phyloP scores from a whole-genome alignment of 2,888 invertebrate species.

The Pegoplata infirma region DNA sequence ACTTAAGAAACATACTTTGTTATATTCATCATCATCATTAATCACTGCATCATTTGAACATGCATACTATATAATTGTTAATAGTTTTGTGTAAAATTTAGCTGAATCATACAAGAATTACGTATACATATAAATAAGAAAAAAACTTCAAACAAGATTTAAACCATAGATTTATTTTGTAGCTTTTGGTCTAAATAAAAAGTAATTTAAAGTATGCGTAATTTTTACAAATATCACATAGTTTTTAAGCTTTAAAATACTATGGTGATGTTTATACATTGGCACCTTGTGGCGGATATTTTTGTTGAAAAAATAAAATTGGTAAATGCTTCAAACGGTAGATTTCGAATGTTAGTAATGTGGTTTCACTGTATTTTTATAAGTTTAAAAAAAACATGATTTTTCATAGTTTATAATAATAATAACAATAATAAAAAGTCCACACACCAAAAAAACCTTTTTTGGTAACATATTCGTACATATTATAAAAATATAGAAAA shows the following conservation, averaged over 20 bases:
- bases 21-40: not conserved
- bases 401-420: slow-evolving; percentile 12
- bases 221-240: slow-evolving; percentile 3
- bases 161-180: not conserved
- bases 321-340: too few species aligned
- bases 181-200: slow-evolving; percentile 2
- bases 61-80: not conserved
- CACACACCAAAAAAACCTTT: slow-evolving; percentile 20
- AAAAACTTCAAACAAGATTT: not conserved
- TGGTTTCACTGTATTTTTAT: not conserved
- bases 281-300: too few species aligned
- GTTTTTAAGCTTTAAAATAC: not conserved
- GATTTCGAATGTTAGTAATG: too few species aligned
- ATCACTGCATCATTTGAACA: not conserved
- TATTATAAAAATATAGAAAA: slow-evolving; percentile 20
- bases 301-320: too few species aligned
- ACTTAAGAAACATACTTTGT: slow-evolving; percentile 11
- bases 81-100: too few species aligned
- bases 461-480: slow-evolving; percentile 22
- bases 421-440: too few species aligned
- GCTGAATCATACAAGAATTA: not conserved
- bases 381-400: slow-evolving; percentile 35
- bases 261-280: too few species aligned
- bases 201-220: slow-evolving; percentile 32
- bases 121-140: not conserved